Conservation (phyloP, 1,140 invertebrate species). For the Drosophila navojoa region DNA sequence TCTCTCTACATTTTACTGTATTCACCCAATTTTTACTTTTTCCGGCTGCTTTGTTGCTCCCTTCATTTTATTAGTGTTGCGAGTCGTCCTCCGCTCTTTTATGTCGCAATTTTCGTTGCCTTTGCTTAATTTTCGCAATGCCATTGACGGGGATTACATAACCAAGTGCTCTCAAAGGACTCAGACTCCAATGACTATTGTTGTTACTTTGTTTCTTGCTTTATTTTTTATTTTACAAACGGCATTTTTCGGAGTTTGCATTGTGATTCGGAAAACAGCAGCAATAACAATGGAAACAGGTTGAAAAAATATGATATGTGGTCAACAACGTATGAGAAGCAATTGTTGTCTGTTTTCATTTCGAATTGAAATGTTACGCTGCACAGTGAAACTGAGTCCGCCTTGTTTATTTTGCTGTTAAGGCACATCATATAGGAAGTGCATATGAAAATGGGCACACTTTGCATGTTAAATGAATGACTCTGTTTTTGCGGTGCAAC, state of each 20-base stretch:
- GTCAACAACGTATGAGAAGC: not conserved
- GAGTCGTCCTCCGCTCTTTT: conserved; percentile 29
- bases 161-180: conserved; percentile 33
- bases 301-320: conserved; percentile 24
- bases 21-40: conserved; percentile 8
- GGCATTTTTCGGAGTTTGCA: conserved; percentile 22
- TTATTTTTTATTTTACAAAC: conserved; percentile 32
- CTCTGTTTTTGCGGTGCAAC: conserved; percentile 3
- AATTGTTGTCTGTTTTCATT: not conserved
- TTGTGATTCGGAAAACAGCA: conserved; percentile 27
- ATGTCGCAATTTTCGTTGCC: conserved; percentile 29
- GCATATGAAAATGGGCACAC: not conserved
- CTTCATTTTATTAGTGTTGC: conserved; percentile 40
- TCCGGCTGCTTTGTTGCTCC: conserved; percentile 6
- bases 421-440: not conserved
- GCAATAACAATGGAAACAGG: not conserved
- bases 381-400: conserved; percentile 7
- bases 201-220: conserved; percentile 15
- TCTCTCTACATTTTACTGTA: conserved; percentile 4
- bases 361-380: not conserved
- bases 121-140: conserved; percentile 46
- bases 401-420: not conserved
- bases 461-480: conserved; percentile 9
- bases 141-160: conserved; percentile 42
- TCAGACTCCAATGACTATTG: conserved; percentile 7